Percentiles rank a stretch among this genome's conserved stretches.
These are phyloP conservation scores for Aphelenchoides bicaudatus DNA, from an alignment of 2,888 invertebrate species.

Conservation along the genomic window DNA sequence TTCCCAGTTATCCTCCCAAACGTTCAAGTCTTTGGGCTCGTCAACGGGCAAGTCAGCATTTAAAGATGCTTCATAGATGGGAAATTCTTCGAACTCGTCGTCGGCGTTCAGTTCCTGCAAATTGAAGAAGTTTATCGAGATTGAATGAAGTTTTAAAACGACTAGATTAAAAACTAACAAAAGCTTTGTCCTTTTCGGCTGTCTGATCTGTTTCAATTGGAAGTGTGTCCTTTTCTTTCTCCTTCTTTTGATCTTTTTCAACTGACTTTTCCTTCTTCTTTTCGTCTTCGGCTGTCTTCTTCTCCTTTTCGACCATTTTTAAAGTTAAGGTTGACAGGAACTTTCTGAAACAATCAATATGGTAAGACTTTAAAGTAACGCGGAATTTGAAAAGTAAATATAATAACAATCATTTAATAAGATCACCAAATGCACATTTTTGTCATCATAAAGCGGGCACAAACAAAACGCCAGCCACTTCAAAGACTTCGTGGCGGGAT, in stretches of 20 bases:
- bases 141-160: too few relatives aligned
- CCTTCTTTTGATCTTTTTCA: background rate
- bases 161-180: too few relatives aligned
- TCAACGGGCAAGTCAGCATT: background rate
- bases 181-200: background rate
- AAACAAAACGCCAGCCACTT: too few relatives aligned
- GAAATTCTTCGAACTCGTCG: slow-evolving; percentile 21
- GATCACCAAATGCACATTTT: too few relatives aligned
- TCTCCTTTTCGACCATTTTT: slow-evolving; percentile 1
- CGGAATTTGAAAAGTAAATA: background rate
- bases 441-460: too few relatives aligned
- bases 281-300: too few relatives aligned
- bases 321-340: background rate
- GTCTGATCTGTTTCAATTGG: slow-evolving; percentile 11
- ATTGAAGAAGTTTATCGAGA: too few relatives aligned
- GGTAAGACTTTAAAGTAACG: background rate
- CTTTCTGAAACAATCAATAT: background rate
- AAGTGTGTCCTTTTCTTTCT: background rate
- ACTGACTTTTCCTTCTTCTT: background rate
- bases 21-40: slow-evolving; percentile 10
- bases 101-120: slow-evolving; percentile 3
- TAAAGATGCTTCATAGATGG: background rate
- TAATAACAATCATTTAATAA: background rate
- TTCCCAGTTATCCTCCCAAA: slow-evolving; percentile 18
- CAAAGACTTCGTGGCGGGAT: too few relatives aligned